Evolutionary conservation across 2,797 vertebrate species (phyloP).

Genomic region (Phrynocephalus guinanensis): DNA sequence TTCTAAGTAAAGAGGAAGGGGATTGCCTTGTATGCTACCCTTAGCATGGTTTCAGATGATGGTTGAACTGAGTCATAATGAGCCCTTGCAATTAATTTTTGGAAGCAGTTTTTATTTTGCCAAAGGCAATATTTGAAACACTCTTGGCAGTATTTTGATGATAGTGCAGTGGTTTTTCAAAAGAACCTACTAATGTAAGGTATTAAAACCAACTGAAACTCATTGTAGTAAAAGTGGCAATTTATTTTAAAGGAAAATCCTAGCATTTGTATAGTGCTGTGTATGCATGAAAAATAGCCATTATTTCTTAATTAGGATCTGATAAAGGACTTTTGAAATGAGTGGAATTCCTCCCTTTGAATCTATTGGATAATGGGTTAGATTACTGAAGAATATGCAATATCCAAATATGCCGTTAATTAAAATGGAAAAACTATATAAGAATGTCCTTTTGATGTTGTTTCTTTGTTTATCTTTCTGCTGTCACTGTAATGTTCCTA

Average conservation of each 20-base stretch:
- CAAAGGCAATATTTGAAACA: background rate
- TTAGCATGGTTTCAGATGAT: background rate
- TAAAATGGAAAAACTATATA: background rate
- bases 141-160: slow-evolving; percentile 1
- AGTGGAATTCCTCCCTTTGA: background rate
- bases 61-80: background rate
- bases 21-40: background rate
- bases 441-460: background rate
- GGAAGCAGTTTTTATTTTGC: background rate
- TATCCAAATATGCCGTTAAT: slow-evolving; percentile 5
- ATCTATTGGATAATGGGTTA: slow-evolving; percentile 7
- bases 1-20: background rate
- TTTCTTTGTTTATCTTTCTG: slow-evolving; percentile 12
- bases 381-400: background rate
- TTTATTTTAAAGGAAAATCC: slow-evolving; percentile 21
- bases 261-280: slow-evolving; percentile 2
- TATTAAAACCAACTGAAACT: slow-evolving; percentile 15
- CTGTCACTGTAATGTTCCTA: background rate
- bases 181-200: background rate
- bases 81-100: background rate
- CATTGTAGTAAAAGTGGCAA: slow-evolving; percentile 10
- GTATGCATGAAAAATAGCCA: background rate
- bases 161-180: background rate
- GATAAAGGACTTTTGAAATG: background rate
- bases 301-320: background rate